Percentiles rank a stretch among this genome's conserved stretches.
Conservation (phyloP, 1,140 invertebrate genomes). For the Micrasema longulum region DNA sequence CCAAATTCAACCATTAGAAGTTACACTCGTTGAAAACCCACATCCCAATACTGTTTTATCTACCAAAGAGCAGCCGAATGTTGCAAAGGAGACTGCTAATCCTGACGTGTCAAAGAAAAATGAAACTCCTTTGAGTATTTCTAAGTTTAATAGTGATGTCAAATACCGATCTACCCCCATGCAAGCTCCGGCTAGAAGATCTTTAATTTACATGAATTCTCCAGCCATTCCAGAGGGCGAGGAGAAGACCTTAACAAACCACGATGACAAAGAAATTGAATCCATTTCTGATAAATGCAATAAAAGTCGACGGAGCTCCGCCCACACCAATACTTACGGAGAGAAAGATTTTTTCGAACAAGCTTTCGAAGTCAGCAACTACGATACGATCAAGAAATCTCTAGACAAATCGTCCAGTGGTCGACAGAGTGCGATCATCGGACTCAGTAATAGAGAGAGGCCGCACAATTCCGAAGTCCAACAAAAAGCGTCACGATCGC, state of each 20-base stretch:
- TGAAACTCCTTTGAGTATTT: constrained; percentile 60
- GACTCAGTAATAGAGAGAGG: constrained; percentile 5
- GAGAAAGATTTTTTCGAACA: constrained; percentile 42
- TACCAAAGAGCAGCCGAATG: constrained; percentile 35
- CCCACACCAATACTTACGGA: constrained; percentile 46
- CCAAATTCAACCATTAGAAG: constrained; percentile 4
- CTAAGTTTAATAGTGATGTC: constrained; percentile 61
- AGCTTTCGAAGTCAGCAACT: constrained; percentile 14
- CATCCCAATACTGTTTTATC: not conserved
- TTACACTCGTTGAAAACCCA: constrained; percentile 10
- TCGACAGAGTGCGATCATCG: constrained; percentile 7
- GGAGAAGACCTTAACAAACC: constrained; percentile 38
- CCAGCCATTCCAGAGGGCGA: constrained; percentile 53
- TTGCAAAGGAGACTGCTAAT: constrained; percentile 53
- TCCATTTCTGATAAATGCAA: constrained; percentile 27
- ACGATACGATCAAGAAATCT: not conserved
- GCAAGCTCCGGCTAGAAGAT: constrained; percentile 57
- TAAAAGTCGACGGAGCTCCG: constrained; percentile 20
- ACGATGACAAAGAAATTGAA: constrained; percentile 22
- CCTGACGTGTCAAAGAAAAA: constrained; percentile 40
- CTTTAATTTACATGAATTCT: constrained; percentile 58
- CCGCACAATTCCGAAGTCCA: not conserved
- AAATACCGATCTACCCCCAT: constrained; percentile 62
- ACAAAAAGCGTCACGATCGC: not conserved
- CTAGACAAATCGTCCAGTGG: not conserved